These are phyloP conservation scores for Darevskia mixta DNA, from an alignment of 2,797 vertebrate genomes.

Conservation along the genomic window DNA sequence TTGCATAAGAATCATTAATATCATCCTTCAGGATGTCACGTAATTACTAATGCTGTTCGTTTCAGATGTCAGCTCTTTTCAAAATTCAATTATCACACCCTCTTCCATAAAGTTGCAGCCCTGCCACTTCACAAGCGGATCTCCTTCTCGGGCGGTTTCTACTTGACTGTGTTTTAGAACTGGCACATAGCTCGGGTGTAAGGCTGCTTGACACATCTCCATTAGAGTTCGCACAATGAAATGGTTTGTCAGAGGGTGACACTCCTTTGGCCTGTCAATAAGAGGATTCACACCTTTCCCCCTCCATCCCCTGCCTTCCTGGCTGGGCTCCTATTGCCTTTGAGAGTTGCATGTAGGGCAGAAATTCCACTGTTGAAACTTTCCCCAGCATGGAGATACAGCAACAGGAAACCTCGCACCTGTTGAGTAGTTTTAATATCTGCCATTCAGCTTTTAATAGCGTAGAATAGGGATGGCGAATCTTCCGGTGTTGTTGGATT, in stretches of 20 bases:
- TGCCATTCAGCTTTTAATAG: neutral
- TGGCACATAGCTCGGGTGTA: slow-evolving; percentile 37
- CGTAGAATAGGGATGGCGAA: neutral
- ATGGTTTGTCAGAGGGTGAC: neutral
- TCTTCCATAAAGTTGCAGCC: slow-evolving; percentile 60
- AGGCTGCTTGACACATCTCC: slow-evolving; percentile 43
- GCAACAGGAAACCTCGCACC: neutral
- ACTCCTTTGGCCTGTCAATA: neutral
- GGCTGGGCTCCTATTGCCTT: neutral
- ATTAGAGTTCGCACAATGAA: slow-evolving; percentile 6
- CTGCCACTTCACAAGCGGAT: slow-evolving; percentile 54
- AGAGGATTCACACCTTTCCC: neutral
- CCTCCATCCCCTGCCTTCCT: neutral
- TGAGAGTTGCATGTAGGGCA: neutral
- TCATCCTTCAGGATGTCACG: slow-evolving; percentile 59
- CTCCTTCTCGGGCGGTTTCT: slow-evolving; percentile 56
- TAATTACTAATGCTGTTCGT: slow-evolving; percentile 64
- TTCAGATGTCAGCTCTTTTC: slow-evolving; percentile 70
- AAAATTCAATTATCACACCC: slow-evolving; percentile 71
- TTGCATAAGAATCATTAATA: slow-evolving; percentile 74
- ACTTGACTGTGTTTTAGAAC: neutral
- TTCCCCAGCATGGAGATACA: neutral
- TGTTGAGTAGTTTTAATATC: neutral
- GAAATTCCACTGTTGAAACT: neutral
- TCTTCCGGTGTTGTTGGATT: neutral